Conservation (phyloP, 2,888 invertebrate genomes). For the Falcaria lacertinaria region DNA sequence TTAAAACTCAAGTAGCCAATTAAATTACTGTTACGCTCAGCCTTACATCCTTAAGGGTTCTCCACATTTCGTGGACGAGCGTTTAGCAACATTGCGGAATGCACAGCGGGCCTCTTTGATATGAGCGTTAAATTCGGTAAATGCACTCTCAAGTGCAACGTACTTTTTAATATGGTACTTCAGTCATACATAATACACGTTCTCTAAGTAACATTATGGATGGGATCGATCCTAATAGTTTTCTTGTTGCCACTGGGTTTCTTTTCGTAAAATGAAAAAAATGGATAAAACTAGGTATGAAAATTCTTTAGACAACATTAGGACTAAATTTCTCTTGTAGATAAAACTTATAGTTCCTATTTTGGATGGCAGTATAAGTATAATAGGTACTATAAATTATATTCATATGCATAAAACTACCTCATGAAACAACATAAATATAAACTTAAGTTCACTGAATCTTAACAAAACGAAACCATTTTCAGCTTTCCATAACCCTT, state of each 20-base stretch:
- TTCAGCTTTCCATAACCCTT: background rate
- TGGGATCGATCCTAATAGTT: background rate
- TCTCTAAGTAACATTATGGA: background rate
- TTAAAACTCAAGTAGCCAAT: conserved; percentile 73
- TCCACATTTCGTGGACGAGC: conserved; percentile 38
- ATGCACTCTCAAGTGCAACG: background rate
- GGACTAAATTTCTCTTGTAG: too few species aligned
- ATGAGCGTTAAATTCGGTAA: background rate
- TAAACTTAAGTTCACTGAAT: background rate
- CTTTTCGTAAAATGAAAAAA: too few species aligned
- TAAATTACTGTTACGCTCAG: conserved; percentile 67
- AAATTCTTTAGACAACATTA: too few species aligned
- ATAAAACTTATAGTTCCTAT: too few species aligned
- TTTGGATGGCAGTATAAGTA: too few species aligned
- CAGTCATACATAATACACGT: background rate
- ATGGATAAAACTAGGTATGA: too few species aligned
- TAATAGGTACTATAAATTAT: too few species aligned
- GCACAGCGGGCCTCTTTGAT: conserved; percentile 31
- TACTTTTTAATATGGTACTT: conserved; percentile 1
- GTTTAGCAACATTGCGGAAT: conserved; percentile 61
- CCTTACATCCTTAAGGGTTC: conserved; percentile 46
- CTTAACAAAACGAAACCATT: background rate
- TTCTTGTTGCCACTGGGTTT: background rate
- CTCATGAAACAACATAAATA: background rate
- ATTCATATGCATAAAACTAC: too few species aligned